These are phyloP conservation scores for Phoxinus phoxinus DNA, from an alignment of 2,113 vertebrate genomes.

Conservation along the genomic window DNA sequence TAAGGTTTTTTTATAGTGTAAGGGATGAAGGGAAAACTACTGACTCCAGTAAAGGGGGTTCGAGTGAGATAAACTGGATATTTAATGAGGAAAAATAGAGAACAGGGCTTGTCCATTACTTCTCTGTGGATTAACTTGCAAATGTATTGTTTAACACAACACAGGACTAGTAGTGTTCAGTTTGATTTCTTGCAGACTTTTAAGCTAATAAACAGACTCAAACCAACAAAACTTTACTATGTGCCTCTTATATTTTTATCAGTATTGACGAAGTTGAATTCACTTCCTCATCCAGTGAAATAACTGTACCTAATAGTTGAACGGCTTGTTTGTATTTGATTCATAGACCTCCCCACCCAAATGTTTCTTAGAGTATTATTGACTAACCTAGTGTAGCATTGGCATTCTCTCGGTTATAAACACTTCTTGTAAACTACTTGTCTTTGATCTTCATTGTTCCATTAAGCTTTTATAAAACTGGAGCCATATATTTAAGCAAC, in stretches of 20 bases:
- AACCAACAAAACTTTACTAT: neutral
- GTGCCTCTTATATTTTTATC: neutral
- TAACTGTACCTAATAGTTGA: neutral
- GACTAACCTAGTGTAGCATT: neutral
- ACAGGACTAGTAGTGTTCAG: no score
- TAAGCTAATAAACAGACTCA: neutral
- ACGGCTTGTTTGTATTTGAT: neutral
- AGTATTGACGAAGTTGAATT: neutral
- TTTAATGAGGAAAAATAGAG: no score
- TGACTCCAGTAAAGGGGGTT: no score
- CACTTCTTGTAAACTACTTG: neutral
- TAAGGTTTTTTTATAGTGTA: no score
- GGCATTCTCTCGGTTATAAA: neutral
- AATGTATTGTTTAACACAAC: no score
- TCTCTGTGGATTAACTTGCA: no score
- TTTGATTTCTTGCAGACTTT: neutral
- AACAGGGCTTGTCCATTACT: no score
- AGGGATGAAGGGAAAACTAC: no score
- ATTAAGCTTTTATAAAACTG: neutral
- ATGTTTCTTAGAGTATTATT: neutral
- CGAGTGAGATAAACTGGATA: no score
- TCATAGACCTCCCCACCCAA: neutral
- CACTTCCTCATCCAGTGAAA: neutral
- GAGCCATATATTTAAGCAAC: neutral
- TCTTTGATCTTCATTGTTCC: neutral